These are phyloP conservation scores for Toxotes jaculatrix DNA, from an alignment of 2,113 vertebrate genomes.

Conservation along the genomic window DNA sequence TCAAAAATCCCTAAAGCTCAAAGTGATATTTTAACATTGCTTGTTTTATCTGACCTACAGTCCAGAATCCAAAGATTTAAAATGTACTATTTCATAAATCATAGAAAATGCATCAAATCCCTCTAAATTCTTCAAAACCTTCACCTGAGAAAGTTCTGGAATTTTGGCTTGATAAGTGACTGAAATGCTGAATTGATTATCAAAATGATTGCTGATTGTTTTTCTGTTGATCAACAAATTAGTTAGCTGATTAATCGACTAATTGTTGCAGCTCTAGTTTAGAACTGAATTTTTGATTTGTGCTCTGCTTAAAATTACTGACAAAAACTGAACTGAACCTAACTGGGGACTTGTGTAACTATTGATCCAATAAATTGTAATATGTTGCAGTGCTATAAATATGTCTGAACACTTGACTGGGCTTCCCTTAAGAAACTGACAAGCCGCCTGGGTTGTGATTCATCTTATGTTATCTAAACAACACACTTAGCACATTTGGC, in stretches of 20 bases:
- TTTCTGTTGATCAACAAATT: neutral
- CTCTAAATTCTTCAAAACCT: neutral
- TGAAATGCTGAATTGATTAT: neutral
- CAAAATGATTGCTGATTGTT: neutral
- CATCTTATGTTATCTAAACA: too few relatives aligned
- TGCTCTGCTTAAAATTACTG: too few relatives aligned
- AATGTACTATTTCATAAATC: too few relatives aligned
- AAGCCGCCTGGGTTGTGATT: too few relatives aligned
- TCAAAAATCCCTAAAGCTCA: neutral
- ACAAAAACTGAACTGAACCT: too few relatives aligned
- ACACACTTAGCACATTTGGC: too few relatives aligned
- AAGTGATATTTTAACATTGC: neutral
- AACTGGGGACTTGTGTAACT: neutral
- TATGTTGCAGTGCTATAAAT: neutral
- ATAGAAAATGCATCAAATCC: neutral
- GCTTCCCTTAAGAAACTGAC: neutral
- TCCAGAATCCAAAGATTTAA: too few relatives aligned
- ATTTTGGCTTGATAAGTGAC: neutral
- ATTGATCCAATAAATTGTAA: neutral
- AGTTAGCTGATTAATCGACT: neutral
- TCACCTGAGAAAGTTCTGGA: neutral
- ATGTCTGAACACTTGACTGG: neutral
- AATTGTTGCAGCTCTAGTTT: neutral
- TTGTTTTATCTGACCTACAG: neutral
- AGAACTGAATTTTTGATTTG: neutral